Evolutionary conservation across 1,140 invertebrate species (phyloP).

Genomic region (Ceratoteleas bidentatus): DNA sequence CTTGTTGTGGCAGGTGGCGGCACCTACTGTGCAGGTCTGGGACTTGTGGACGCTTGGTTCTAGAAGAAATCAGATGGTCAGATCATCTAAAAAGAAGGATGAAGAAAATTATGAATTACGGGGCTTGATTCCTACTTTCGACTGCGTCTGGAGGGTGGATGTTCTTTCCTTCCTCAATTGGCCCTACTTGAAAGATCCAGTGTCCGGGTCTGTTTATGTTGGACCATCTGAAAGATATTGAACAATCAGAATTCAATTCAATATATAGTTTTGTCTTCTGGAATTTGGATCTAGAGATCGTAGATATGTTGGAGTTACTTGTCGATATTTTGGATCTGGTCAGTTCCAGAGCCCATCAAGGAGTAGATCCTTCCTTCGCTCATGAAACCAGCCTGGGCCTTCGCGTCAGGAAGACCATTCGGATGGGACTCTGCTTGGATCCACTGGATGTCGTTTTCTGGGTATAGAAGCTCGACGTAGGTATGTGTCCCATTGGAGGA

Average conservation of each 20-base stretch:
- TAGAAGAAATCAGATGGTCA: constrained; percentile 8
- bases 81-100: constrained; percentile 61
- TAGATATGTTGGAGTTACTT: constrained; percentile 79
- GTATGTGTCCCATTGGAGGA: constrained; percentile 91
- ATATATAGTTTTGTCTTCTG: neutral
- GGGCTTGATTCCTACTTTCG: constrained; percentile 70
- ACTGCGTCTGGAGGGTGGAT: constrained; percentile 86
- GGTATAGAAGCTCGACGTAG: constrained; percentile 93
- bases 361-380: constrained; percentile 87
- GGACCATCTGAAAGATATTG: constrained; percentile 85
- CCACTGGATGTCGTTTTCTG: constrained; percentile 94
- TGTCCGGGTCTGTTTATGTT: constrained; percentile 91
- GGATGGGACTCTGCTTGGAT: constrained; percentile 87
- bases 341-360: constrained; percentile 92
- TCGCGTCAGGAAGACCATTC: constrained; percentile 89
- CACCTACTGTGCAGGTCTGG: constrained; percentile 81
- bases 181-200: constrained; percentile 92
- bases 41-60: constrained; percentile 65
- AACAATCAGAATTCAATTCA: neutral
- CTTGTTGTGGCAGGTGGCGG: constrained; percentile 89
- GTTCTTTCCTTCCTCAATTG: constrained; percentile 83
- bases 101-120: neutral
- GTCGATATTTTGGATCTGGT: constrained; percentile 89
- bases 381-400: constrained; percentile 95
- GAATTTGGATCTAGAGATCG: neutral